Evolutionary conservation across 2,888 invertebrate species (phyloP).

Genomic region (Temnothorax unifasciatus): DNA sequence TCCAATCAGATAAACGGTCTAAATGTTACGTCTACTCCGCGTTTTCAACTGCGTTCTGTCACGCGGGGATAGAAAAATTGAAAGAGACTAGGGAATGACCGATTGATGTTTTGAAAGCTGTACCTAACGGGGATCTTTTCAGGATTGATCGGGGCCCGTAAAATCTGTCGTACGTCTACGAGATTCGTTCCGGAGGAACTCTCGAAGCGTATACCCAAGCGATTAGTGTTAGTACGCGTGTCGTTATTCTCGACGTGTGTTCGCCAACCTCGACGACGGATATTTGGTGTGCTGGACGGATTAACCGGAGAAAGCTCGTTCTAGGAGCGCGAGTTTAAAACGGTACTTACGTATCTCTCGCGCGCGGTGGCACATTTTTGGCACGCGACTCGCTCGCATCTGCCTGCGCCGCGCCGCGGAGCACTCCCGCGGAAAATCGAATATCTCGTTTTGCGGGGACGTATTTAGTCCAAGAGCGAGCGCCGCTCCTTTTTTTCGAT

Average conservation of each 20-base stretch:
- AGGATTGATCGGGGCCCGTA: background rate
- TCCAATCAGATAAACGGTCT: slow-evolving; percentile 16
- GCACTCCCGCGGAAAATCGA: slow-evolving; percentile 57
- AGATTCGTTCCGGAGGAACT: background rate
- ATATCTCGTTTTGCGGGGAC: slow-evolving; percentile 78
- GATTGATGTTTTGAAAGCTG: slow-evolving; percentile 8
- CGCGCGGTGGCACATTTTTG: slow-evolving; percentile 65
- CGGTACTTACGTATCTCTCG: slow-evolving; percentile 62
- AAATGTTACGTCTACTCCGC: background rate
- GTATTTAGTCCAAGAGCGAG: slow-evolving; percentile 81
- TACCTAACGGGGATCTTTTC: background rate
- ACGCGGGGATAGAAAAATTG: background rate
- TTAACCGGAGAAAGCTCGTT: slow-evolving; percentile 46
- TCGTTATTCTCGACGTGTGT: slow-evolving; percentile 28
- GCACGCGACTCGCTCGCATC: slow-evolving; percentile 73
- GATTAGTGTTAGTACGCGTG: background rate
- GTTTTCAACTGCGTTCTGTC: background rate
- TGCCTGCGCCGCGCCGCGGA: slow-evolving; percentile 61
- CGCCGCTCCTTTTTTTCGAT: slow-evolving; percentile 72
- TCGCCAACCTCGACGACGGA: slow-evolving; percentile 35
- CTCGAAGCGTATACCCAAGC: background rate
- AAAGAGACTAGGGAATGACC: background rate
- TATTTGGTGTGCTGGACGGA: slow-evolving; percentile 40
- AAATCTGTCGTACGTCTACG: background rate
- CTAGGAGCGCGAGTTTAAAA: slow-evolving; percentile 60